phyloP scores from a whole-genome alignment of 1,140 invertebrate genomes.

The Drosophila paulistorum region DNA sequence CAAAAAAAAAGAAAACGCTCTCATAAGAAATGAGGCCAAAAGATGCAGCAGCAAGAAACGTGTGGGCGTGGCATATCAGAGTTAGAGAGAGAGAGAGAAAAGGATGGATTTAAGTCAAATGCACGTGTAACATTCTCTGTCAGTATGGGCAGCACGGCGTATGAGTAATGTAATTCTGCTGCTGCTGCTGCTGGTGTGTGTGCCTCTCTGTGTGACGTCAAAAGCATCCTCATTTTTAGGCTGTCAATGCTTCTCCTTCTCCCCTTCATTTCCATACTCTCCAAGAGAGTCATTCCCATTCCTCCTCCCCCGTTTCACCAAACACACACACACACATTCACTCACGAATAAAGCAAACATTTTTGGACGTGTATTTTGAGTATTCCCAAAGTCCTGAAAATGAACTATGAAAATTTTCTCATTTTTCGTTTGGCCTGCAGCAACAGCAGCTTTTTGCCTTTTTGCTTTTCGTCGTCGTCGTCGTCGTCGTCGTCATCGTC shows the following conservation, averaged over 20 bases:
- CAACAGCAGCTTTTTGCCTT: neutral
- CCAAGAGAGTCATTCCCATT: neutral
- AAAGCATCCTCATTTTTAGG: conserved; percentile 16
- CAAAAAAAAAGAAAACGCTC: neutral
- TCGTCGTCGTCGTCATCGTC: neutral
- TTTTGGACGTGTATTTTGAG: conserved; percentile 8
- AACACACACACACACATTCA: neutral
- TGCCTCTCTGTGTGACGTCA: conserved; percentile 14
- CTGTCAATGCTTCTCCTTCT: conserved; percentile 33
- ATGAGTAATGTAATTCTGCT: conserved; percentile 69
- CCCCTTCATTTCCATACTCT: neutral
- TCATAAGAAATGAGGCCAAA: conserved; percentile 9
- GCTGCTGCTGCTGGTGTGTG: conserved; percentile 50
- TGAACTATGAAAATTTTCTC: conserved; percentile 66
- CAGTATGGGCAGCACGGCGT: conserved; percentile 42
- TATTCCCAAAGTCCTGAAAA: conserved; percentile 46
- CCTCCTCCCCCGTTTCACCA: neutral
- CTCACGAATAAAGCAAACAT: neutral
- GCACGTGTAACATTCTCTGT: conserved; percentile 51
- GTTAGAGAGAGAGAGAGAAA: neutral
- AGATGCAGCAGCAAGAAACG: neutral
- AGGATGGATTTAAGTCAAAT: conserved; percentile 37
- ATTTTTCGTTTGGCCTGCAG: conserved; percentile 21
- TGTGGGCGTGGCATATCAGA: neutral
- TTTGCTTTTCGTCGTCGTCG: neutral